These are phyloP conservation scores for Caenorhabditis angaria DNA, from an alignment of 2,888 invertebrate genomes.

Conservation along the genomic window DNA sequence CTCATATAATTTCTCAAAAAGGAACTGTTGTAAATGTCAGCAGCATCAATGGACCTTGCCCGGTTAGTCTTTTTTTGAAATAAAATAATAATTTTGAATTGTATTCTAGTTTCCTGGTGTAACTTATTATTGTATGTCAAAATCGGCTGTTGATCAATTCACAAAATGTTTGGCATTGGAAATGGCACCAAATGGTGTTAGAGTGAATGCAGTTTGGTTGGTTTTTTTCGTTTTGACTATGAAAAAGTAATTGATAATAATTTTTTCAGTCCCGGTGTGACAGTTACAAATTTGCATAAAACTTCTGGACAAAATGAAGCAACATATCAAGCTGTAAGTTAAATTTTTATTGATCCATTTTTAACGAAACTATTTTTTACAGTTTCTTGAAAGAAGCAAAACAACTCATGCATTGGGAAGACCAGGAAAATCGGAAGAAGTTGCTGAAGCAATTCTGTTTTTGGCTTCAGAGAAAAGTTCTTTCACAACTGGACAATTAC, in stretches of 20 bases:
- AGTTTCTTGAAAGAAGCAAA: slow-evolving; percentile 85
- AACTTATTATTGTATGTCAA: slow-evolving; percentile 87
- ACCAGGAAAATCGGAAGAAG: slow-evolving; percentile 59
- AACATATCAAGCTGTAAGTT: slow-evolving; percentile 79
- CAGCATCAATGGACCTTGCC: slow-evolving; percentile 88
- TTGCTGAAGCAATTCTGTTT: slow-evolving; percentile 87
- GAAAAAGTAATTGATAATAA: slow-evolving; percentile 8
- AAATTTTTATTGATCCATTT: slow-evolving; percentile 12
- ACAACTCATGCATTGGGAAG: slow-evolving; percentile 86
- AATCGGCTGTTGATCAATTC: slow-evolving; percentile 91
- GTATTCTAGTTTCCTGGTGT: slow-evolving; percentile 81
- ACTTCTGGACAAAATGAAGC: slow-evolving; percentile 86
- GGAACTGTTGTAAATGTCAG: slow-evolving; percentile 91
- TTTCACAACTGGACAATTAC: slow-evolving; percentile 87
- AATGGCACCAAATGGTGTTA: slow-evolving; percentile 76
- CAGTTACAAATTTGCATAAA: slow-evolving; percentile 86
- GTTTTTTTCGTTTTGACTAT: no score
- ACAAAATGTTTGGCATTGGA: slow-evolving; percentile 89
- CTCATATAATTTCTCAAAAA: slow-evolving; percentile 67
- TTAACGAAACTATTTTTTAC: slow-evolving; percentile 17
- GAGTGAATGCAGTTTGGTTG: slow-evolving; percentile 86
- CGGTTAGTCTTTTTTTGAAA: slow-evolving; percentile 73
- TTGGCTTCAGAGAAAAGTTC: slow-evolving; percentile 86
- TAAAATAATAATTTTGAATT: neutral
- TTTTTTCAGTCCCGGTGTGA: slow-evolving; percentile 83